These are phyloP conservation scores for Parascotia fuliginaria DNA, from an alignment of 2,888 invertebrate genomes.

Conservation along the genomic window DNA sequence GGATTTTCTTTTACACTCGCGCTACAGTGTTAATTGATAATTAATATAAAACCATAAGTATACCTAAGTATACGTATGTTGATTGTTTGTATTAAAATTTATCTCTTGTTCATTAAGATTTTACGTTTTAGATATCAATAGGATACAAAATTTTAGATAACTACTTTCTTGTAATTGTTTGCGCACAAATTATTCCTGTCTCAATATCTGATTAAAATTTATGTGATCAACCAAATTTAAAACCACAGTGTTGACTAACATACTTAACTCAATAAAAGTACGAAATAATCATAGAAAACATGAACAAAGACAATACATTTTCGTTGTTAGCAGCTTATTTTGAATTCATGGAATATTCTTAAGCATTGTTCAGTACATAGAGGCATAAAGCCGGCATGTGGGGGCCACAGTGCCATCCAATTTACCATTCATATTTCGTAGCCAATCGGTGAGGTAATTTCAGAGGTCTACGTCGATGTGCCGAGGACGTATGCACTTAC, in stretches of 20 bases:
- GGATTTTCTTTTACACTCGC: too few species aligned
- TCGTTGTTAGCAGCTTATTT: slow-evolving; percentile 75
- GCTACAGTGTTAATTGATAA: too few species aligned
- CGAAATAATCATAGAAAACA: slow-evolving; percentile 72
- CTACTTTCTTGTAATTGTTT: too few species aligned
- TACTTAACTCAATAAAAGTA: slow-evolving; percentile 46
- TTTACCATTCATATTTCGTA: slow-evolving; percentile 81
- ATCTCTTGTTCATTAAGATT: too few species aligned
- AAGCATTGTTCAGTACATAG: slow-evolving; percentile 72
- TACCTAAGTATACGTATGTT: too few species aligned
- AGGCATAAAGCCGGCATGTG: slow-evolving; percentile 61
- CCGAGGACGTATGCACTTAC: slow-evolving; percentile 43
- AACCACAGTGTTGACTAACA: slow-evolving; percentile 16
- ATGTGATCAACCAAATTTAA: slow-evolving; percentile 21
- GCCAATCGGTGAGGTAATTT: slow-evolving; percentile 77
- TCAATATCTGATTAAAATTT: slow-evolving; percentile 13
- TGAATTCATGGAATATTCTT: slow-evolving; percentile 83
- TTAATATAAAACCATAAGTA: too few species aligned
- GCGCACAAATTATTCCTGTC: too few species aligned
- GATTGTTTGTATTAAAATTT: too few species aligned
- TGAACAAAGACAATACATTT: slow-evolving; percentile 67
- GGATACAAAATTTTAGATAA: too few species aligned
- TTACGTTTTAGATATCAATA: too few species aligned
- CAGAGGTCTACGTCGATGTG: slow-evolving; percentile 62
- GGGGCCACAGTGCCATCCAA: slow-evolving; percentile 70